phyloP scores from a whole-genome alignment of 2,797 vertebrate species.

The Bucorvus abyssinicus region DNA sequence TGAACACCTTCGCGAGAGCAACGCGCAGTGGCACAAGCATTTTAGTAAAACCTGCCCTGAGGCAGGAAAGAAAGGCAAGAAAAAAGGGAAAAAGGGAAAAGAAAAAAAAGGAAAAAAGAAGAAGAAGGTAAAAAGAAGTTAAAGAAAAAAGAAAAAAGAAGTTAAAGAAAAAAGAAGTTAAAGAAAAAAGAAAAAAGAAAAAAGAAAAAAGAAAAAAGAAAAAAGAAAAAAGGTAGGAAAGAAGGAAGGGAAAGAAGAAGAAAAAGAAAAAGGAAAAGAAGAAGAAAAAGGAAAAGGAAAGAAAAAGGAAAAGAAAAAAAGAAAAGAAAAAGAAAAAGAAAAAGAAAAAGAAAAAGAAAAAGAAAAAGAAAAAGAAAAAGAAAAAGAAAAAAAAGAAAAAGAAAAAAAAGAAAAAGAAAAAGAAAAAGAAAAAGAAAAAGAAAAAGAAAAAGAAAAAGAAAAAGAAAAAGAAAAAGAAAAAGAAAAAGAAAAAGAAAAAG shows the following conservation, averaged over 20 bases:
- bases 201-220: too few species aligned
- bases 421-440: fast-evolving
- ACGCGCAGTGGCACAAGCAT: background rate
- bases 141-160: background rate
- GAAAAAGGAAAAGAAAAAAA: fast-evolving
- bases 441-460: fast-evolving
- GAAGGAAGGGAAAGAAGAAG: background rate
- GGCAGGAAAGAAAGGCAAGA: background rate
- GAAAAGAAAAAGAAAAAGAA: background rate
- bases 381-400: too few species aligned
- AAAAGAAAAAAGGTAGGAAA: background rate
- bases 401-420: fast-evolving
- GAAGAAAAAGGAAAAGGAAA: too few species aligned
- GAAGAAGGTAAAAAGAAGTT: fast-evolving
- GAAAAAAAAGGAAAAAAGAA: fast-evolving
- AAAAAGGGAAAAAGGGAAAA: too few species aligned
- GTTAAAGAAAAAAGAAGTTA: background rate
- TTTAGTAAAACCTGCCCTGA: background rate
- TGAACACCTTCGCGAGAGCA: background rate
- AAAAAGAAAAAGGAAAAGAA: background rate
- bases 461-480: fast-evolving
- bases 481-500: background rate
- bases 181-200: background rate
- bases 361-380: fast-evolving
- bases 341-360: background rate